Conservation (phyloP, 2,113 vertebrate species). For the Cacatua alba region DNA sequence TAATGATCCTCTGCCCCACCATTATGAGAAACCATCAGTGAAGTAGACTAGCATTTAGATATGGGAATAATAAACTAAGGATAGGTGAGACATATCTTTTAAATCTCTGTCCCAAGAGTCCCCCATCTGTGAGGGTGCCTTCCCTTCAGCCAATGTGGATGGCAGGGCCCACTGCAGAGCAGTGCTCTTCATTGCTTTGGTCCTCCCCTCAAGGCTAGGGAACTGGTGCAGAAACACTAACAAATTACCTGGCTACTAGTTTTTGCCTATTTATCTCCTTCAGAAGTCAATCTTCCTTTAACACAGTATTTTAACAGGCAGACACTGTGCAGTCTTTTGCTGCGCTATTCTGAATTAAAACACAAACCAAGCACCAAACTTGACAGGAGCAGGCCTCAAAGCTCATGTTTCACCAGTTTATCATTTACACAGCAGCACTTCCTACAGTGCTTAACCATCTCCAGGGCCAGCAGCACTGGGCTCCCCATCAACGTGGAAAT, state of each 20-base stretch:
- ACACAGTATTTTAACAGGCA: not conserved
- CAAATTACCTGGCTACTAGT: accelerated
- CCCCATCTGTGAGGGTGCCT: not conserved
- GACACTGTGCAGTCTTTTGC: not conserved
- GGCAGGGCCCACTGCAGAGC: accelerated
- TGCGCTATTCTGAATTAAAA: not conserved
- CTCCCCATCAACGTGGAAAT: not conserved
- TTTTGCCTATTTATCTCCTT: not conserved
- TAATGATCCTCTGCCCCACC: not conserved
- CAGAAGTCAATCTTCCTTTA: not conserved
- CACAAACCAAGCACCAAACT: not conserved
- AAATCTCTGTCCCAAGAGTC: not conserved
- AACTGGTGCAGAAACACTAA: not conserved
- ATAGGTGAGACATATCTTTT: not conserved
- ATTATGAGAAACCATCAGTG: not conserved
- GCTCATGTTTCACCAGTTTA: not conserved
- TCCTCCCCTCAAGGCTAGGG: not conserved
- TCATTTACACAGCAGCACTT: not conserved
- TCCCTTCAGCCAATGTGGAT: not conserved
- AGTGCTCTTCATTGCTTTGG: not conserved
- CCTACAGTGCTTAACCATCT: not conserved
- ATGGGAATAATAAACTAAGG: not conserved
- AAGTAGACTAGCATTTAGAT: not conserved
- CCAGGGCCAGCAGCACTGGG: not conserved
- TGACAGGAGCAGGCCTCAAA: not conserved